Percentiles rank a stretch among this genome's conserved stretches.
Conservation (phyloP, 2,888 invertebrate genomes). For the Platycheirus albimanus region DNA sequence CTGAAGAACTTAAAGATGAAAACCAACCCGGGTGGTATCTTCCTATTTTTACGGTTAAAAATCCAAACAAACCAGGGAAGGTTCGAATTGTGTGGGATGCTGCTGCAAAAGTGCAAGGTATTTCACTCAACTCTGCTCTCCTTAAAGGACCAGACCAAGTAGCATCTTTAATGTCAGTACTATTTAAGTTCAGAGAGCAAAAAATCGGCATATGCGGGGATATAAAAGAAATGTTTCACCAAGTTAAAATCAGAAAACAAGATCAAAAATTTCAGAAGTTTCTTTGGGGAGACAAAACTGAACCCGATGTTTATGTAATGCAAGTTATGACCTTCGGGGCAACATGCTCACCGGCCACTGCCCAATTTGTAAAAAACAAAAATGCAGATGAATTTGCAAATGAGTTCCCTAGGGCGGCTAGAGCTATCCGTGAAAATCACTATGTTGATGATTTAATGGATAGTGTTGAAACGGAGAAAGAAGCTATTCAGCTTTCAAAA, state of each 20-base stretch:
- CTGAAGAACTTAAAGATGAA: not conserved
- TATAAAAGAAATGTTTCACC: not conserved
- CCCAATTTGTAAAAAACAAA: not conserved
- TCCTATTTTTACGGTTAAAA: not conserved
- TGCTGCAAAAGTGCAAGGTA: not conserved
- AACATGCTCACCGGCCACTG: not conserved
- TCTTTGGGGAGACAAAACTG: not conserved
- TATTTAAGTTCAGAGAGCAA: not conserved
- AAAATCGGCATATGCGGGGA: not conserved
- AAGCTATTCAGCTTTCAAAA: no score
- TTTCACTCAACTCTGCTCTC: not conserved
- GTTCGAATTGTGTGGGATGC: not conserved
- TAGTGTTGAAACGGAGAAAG: not conserved
- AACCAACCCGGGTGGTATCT: not conserved
- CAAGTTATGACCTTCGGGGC: not conserved
- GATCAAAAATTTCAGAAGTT: not conserved
- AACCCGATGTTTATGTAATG: not conserved
- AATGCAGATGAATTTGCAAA: not conserved
- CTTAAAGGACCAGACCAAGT: not conserved
- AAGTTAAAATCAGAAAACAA: not conserved
- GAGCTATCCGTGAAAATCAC: not conserved
- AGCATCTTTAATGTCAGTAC: not conserved
- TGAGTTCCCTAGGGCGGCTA: not conserved
- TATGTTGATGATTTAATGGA: not conserved
- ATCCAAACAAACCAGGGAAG: not conserved